These are phyloP conservation scores for Nematostella vectensis DNA, from an alignment of 92 coral and sea anemone genomes.

Conservation along the genomic window DNA sequence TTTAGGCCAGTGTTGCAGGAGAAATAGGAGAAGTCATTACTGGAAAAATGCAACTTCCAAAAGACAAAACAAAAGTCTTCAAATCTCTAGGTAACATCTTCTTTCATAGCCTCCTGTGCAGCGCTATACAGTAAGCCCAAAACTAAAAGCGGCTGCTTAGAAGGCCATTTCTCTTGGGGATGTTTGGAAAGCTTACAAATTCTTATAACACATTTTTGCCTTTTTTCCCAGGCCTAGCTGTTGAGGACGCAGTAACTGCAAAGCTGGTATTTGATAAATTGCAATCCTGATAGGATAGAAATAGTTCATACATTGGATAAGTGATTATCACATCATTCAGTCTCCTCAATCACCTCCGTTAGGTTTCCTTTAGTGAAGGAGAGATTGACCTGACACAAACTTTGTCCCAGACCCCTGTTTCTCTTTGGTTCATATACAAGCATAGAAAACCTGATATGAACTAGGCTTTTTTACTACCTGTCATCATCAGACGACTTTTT, in stretches of 20 bases:
- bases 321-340: too few species aligned
- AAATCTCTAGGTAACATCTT: slow-evolving; percentile 71
- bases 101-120: not conserved
- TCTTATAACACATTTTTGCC: too few species aligned
- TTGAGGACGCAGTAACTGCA: slow-evolving; percentile 74
- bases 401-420: too few species aligned
- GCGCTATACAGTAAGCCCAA: not conserved
- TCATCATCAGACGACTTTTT: too few species aligned
- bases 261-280: slow-evolving; percentile 46
- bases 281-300: too few species aligned
- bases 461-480: too few species aligned
- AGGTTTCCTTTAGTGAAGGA: too few species aligned
- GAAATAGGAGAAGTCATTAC: slow-evolving; percentile 89
- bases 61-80: slow-evolving; percentile 52
- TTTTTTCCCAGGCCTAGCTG: slow-evolving; percentile 61
- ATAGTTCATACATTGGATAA: too few species aligned
- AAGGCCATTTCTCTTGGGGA: not conserved
- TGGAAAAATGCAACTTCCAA: slow-evolving; percentile 54
- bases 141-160: not conserved
- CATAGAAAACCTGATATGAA: too few species aligned
- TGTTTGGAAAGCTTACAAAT: not conserved
- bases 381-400: too few species aligned
- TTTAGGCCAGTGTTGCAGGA: slow-evolving; percentile 65
- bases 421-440: too few species aligned
- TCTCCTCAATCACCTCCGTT: too few species aligned